Percentiles rank a stretch among this genome's conserved stretches.
Conservation (phyloP, 2,888 invertebrate species). For the Nipponacmea schrenckii region DNA sequence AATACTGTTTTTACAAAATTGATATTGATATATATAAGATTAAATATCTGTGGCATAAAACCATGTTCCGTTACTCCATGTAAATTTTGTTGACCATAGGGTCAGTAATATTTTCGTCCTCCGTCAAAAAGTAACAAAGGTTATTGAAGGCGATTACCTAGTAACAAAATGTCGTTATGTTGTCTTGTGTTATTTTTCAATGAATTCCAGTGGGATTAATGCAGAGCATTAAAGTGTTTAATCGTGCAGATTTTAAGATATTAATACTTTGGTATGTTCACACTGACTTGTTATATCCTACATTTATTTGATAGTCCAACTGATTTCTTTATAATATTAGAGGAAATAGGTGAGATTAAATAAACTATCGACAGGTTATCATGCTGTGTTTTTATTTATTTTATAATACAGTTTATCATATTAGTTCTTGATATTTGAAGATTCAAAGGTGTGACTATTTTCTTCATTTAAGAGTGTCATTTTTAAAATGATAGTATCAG, state of each 20-base stretch:
- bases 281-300: neutral
- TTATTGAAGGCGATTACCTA: neutral
- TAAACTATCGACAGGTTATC: neutral
- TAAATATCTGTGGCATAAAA: too few relatives aligned
- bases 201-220: neutral
- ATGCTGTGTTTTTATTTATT: constrained; percentile 1
- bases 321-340: neutral
- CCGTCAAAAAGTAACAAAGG: neutral
- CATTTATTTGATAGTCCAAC: too few relatives aligned
- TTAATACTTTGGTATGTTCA: constrained; percentile 6
- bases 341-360: neutral
- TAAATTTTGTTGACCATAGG: too few relatives aligned
- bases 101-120: too few relatives aligned
- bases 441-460: too few relatives aligned
- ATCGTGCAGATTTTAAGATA: neutral
- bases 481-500: too few relatives aligned
- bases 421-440: too few relatives aligned
- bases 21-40: too few relatives aligned
- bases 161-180: neutral
- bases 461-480: too few relatives aligned
- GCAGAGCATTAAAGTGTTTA: neutral
- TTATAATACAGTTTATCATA: too few relatives aligned
- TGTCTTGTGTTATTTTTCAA: neutral
- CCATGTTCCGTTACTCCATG: too few relatives aligned
- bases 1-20: too few relatives aligned